Evolutionary conservation across 2,113 vertebrate genomes (phyloP).

Genomic region (Misgurnus anguillicaudatus): DNA sequence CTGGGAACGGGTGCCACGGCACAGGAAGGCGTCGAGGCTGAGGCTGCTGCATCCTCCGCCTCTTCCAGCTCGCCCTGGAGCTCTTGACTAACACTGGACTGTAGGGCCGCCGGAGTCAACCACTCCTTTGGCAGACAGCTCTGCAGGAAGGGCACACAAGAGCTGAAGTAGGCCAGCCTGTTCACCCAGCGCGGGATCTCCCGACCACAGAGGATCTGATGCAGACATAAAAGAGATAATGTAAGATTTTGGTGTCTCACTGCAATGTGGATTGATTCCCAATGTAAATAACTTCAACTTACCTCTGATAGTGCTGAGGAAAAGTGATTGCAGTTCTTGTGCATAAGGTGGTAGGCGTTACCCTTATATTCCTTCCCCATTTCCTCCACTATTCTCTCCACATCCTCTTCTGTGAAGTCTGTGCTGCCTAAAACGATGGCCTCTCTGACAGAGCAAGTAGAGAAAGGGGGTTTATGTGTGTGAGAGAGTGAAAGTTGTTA

Average conservation of each 20-base stretch:
- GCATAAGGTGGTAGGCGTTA: slow-evolving; percentile 98
- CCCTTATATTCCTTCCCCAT: slow-evolving; percentile 98
- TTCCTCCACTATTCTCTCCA: slow-evolving; percentile 96
- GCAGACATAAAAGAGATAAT: neutral
- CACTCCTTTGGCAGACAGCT: slow-evolving; percentile 98
- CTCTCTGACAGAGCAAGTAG: slow-evolving; percentile 76
- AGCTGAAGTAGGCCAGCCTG: slow-evolving; percentile 98
- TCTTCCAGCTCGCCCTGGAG: slow-evolving; percentile 93
- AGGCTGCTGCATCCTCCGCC: slow-evolving; percentile 88
- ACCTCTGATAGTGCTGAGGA: slow-evolving; percentile 97
- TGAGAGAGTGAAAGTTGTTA: neutral
- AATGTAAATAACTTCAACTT: slow-evolving; percentile 22
- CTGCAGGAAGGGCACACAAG: slow-evolving; percentile 98
- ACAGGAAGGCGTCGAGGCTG: slow-evolving; percentile 75
- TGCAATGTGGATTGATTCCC: neutral
- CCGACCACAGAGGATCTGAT: slow-evolving; percentile 93
- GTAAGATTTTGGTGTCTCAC: neutral
- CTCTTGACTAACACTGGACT: slow-evolving; percentile 97
- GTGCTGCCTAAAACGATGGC: slow-evolving; percentile 96
- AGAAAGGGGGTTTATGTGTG: neutral
- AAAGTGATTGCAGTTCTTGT: slow-evolving; percentile 99
- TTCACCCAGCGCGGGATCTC: slow-evolving; percentile 99
- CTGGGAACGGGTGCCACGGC: slow-evolving; percentile 71
- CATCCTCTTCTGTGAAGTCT: slow-evolving; percentile 95
- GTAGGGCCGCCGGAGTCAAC: slow-evolving; percentile 95